Evolutionary conservation across 1,140 invertebrate species (phyloP), one percentile per base, ranked within the genome.

Genomic region (Brachionus calyciflorus): DNA sequence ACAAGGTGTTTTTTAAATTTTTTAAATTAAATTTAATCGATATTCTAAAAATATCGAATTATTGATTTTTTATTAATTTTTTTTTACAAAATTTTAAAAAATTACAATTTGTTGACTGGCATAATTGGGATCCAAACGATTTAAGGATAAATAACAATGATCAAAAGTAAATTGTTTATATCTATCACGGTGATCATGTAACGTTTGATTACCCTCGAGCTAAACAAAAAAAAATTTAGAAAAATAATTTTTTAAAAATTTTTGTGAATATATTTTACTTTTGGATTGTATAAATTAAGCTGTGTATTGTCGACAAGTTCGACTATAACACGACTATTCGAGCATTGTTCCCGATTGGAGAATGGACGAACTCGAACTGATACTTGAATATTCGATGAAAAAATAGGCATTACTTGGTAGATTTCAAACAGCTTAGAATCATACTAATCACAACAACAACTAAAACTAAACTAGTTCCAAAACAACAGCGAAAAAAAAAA

Each of bases 161-260:
- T 73, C 69, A 28, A 73, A 73, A 30, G 69, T 49, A 28, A 73
- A 73, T 28, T 49, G 51, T 26, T 73, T 73, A 37, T 12, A 73
- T 9, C 69, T 44, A 49, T 73, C 69, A 19, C 69, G 19, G 14
- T 73, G 69, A 19, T 73, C 69, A 10, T 73, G 69, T 30, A 37
- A 40, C 17, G 69, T 51, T 37, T 73, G 69, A 9, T 49, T 73
- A 41, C 69, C 69, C 24, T 73, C 26, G 30, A 73, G 30, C 69
- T 65, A 26, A 37, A 37, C 3, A 37, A 37, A 37, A 37, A 5
- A 37, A 37, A 9, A 37, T 37, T 37, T 37, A 5, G 33, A 37
- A 37, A n/a, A n/a, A n/a, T n/a, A n/a, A n/a, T n/a, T n/a, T n/a
- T n/a, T n/a, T n/a, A n/a, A n/a, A n/a, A n/a, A n/a, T n/a, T n/a